Percentiles rank a stretch among this genome's conserved stretches.
phyloP scores from a whole-genome alignment of 2,113 vertebrate species.

The Pan paniscus region DNA sequence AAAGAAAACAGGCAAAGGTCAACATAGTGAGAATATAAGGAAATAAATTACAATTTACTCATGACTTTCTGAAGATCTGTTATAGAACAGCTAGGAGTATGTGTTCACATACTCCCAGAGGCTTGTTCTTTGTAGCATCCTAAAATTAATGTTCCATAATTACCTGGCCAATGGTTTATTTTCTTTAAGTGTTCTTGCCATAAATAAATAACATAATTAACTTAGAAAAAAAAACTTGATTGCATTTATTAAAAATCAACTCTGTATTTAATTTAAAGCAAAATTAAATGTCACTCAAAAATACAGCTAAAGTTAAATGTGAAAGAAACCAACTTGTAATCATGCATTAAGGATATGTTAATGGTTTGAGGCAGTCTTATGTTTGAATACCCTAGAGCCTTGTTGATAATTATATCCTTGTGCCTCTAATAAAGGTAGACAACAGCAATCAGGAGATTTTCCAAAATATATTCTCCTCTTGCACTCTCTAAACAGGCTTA shows the following conservation, averaged over 20 bases:
- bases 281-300: conserved; percentile 31
- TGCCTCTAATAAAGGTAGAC: neutral
- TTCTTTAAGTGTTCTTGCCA: neutral
- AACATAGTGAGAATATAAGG: neutral
- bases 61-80: neutral
- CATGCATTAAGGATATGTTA: neutral
- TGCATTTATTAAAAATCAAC: conserved; percentile 20
- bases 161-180: neutral
- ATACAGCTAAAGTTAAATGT: neutral
- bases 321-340: neutral
- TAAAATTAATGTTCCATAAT: neutral
- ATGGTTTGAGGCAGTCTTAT: neutral
- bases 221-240: neutral
- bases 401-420: neutral
- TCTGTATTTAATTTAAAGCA: conserved; percentile 10
- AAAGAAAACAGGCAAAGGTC: neutral
- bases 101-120: neutral
- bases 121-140: neutral
- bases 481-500: neutral
- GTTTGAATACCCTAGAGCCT: neutral
- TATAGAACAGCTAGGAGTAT: neutral
- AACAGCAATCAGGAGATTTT: neutral
- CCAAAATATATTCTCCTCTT: neutral
- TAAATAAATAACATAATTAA: conserved; percentile 44
- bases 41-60: neutral